Evolutionary conservation across 2,888 invertebrate species (phyloP), one percentile per base, ranked within the genome.

Genomic region (Eupithecia inturbata): DNA sequence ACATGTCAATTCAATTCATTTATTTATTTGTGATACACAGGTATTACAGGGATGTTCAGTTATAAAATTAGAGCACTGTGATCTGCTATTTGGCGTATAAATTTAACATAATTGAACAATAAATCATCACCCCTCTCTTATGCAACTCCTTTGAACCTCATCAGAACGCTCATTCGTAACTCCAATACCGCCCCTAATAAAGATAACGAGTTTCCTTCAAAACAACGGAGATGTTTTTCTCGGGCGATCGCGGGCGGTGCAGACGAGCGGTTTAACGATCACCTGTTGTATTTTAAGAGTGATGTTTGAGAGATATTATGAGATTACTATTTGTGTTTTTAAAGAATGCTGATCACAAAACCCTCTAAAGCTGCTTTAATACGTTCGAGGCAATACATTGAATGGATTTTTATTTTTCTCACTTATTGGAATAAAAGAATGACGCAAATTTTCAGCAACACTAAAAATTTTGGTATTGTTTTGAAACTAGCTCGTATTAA

Each of bases 151-250:
- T 10, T n/a, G 33, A 64, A 64, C 33, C 36, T 64, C 36, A 63
- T 33, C n/a, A 63, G 33, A 63, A 63, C 62, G 19, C 62, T 19
- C 31, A 19, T 82, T 82, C 80, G 77, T 77, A 76, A 75, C 77
- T 77, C 68, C 80, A 78, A 83, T 85, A 85, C 81, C 82, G 76
- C 80, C 82, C 81, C 79, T 81, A 84, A 85, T 87, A 86, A 86
- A 84, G 82, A 83, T 87, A 85, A 87, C 83, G 83, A 86, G 84
- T 81, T 86, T 85, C 82, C 84, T 82, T 80, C 83, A 81, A 85
- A 86, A 86, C 83, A 84, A 82, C 77, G 41, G 79, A 73, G 78
- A 82, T 84, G 81, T 86, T 85, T 84, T 86, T 82, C 84, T 82
- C 76, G 72, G 75, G 69, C 78, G 53, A 57, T 73, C 49, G 70